These are phyloP conservation scores for Parapsyche elsis DNA, from an alignment of 1,140 invertebrate species.

Conservation along the genomic window DNA sequence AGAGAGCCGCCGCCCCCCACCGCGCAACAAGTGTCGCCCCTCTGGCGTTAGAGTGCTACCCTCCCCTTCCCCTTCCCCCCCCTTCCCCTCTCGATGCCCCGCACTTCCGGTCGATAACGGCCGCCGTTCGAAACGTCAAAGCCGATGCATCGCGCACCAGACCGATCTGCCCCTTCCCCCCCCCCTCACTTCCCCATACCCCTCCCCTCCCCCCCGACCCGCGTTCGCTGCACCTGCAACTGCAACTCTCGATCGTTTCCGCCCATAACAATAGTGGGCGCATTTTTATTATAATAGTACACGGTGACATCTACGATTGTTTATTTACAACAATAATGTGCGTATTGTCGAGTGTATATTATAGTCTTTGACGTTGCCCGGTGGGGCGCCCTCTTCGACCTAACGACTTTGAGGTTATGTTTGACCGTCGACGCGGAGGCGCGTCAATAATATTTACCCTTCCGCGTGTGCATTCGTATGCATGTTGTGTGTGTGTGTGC, in stretches of 20 bases:
- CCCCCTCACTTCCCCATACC: not conserved
- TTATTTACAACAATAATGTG: too few species aligned
- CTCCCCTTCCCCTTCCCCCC: slow-evolving; percentile 14
- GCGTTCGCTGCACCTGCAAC: not conserved
- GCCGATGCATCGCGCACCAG: not conserved
- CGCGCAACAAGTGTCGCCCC: slow-evolving; percentile 44
- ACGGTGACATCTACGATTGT: too few species aligned
- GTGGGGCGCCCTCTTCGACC: too few species aligned
- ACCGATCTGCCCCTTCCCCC: slow-evolving; percentile 11
- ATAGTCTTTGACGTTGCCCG: too few species aligned
- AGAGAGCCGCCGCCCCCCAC: slow-evolving; percentile 19
- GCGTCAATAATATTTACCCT: too few species aligned
- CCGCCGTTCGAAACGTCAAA: slow-evolving; percentile 5
- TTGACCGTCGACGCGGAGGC: too few species aligned
- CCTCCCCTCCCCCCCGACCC: not conserved
- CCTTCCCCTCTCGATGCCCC: not conserved
- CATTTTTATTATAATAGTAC: too few species aligned
- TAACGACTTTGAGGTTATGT: too few species aligned
- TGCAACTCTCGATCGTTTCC: slow-evolving; percentile 38
- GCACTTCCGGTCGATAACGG: not conserved
- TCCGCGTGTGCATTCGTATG: too few species aligned
- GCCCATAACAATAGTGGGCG: slow-evolving; percentile 38
- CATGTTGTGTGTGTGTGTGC: too few species aligned
- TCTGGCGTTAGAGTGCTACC: too few species aligned
- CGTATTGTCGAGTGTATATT: too few species aligned